phyloP scores from a whole-genome alignment of 2,797 vertebrate species.

The Ctenopoma multispine region DNA sequence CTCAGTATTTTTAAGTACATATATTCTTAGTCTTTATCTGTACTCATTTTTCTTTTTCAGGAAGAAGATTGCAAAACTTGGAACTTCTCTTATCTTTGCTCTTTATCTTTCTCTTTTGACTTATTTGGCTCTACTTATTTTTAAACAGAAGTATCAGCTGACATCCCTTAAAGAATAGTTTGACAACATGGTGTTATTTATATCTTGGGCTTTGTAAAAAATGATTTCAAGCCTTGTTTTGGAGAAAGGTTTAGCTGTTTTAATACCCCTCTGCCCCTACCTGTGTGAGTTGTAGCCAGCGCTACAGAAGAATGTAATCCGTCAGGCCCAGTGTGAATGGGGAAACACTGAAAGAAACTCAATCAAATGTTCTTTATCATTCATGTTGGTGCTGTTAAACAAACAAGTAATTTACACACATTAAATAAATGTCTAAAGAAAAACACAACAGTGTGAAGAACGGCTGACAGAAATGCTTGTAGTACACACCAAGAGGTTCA shows the following conservation, averaged over 20 bases:
- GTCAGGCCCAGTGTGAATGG: constrained; percentile 39
- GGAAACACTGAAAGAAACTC: constrained; percentile 4
- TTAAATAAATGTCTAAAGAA: background rate
- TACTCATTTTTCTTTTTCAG: background rate
- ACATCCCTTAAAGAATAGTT: background rate
- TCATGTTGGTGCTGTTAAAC: background rate
- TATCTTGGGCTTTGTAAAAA: constrained; percentile 8
- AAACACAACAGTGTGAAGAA: background rate
- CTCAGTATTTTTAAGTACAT: background rate
- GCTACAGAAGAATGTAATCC: constrained; percentile 63
- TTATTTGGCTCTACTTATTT: background rate
- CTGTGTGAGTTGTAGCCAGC: constrained; percentile 9
- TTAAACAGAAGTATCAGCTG: background rate
- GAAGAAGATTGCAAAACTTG: background rate
- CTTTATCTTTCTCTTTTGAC: background rate
- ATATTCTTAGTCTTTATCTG: background rate
- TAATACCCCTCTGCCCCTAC: background rate
- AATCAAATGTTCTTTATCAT: background rate
- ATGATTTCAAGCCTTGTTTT: constrained; percentile 13
- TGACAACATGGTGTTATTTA: constrained; percentile 22
- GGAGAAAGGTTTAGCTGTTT: background rate
- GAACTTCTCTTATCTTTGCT: background rate
- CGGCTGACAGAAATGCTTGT: background rate
- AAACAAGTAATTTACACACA: background rate
- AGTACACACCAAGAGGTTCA: background rate